Evolutionary conservation across 2,797 vertebrate genomes (phyloP).

Genomic region (Echiichthys vipera): DNA sequence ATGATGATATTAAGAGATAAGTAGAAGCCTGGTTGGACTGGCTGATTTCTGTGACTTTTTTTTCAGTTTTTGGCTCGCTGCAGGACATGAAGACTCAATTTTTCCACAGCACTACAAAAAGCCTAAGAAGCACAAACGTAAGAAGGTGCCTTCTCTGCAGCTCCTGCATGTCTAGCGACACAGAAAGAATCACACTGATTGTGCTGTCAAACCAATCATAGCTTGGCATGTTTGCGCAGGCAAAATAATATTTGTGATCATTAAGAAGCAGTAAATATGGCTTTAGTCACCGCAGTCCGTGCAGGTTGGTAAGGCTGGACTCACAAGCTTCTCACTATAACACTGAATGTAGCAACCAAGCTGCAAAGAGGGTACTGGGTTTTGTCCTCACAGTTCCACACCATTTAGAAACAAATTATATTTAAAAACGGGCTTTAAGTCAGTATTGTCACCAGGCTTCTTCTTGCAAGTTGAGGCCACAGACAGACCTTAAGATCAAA

Average conservation of each 20-base stretch:
- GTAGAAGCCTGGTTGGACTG: neutral
- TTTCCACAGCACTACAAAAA: conserved; percentile 24
- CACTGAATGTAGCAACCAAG: neutral
- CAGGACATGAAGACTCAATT: conserved; percentile 5
- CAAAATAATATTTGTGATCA: conserved; percentile 11
- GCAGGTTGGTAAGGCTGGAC: neutral
- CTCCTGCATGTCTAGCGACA: conserved; percentile 8
- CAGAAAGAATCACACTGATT: conserved; percentile 5
- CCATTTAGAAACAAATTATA: neutral
- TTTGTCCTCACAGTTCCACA: neutral
- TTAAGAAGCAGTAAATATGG: neutral
- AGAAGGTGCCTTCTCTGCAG: conserved; percentile 1
- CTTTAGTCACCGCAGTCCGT: neutral
- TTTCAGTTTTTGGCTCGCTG: conserved; percentile 4
- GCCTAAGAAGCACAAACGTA: too few species aligned
- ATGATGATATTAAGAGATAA: neutral
- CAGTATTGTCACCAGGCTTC: neutral
- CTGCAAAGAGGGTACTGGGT: neutral
- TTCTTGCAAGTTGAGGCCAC: neutral
- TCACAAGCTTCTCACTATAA: neutral
- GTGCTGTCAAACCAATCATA: conserved; percentile 10
- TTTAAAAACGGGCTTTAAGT: neutral
- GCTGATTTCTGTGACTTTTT: conserved; percentile 15
- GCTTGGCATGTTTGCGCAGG: conserved; percentile 25
- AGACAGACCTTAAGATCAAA: neutral